Percentiles rank a stretch among this genome's conserved stretches.
phyloP scores from a whole-genome alignment of 30 jellyfish, hydroid and myxozoan species.

The Catostylus mosaicus region DNA sequence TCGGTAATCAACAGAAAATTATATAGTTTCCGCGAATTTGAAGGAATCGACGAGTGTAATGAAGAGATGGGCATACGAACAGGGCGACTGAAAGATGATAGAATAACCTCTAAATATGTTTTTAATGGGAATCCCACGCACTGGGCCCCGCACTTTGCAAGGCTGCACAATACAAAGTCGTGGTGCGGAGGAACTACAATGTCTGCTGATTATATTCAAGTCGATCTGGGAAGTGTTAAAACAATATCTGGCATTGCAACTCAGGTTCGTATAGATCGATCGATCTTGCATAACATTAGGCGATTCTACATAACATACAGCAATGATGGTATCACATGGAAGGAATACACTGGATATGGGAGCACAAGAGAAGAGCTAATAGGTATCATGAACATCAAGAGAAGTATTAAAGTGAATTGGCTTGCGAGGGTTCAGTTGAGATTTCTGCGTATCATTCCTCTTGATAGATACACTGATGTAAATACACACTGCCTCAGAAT shows the following conservation, averaged over 20 bases:
- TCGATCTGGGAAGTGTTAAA: conserved; percentile 25
- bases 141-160: conserved; percentile 8
- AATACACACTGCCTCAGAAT: conserved; percentile 13
- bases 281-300: neutral
- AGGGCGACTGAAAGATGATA: neutral
- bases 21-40: conserved; percentile 5
- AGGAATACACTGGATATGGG: conserved; percentile 13
- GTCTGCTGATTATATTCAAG: conserved; percentile 9
- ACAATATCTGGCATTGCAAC: conserved; percentile 26
- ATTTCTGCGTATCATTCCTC: conserved; percentile 3
- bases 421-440: conserved; percentile 19
- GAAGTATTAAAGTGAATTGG: conserved; percentile 25
- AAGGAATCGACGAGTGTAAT: conserved; percentile 23
- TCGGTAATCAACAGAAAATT: neutral
- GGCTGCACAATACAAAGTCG: conserved; percentile 7
- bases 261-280: neutral
- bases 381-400: neutral
- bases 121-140: no score
- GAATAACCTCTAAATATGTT: conserved; percentile 1
- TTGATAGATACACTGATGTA: neutral
- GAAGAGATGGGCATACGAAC: conserved; percentile 47
- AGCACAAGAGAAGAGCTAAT: neutral
- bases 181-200: conserved; percentile 26
- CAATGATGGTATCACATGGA: conserved; percentile 28
- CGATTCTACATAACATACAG: conserved; percentile 11